These are phyloP conservation scores for Alcis repandata DNA, from an alignment of 2,888 invertebrate species.

Conservation along the genomic window DNA sequence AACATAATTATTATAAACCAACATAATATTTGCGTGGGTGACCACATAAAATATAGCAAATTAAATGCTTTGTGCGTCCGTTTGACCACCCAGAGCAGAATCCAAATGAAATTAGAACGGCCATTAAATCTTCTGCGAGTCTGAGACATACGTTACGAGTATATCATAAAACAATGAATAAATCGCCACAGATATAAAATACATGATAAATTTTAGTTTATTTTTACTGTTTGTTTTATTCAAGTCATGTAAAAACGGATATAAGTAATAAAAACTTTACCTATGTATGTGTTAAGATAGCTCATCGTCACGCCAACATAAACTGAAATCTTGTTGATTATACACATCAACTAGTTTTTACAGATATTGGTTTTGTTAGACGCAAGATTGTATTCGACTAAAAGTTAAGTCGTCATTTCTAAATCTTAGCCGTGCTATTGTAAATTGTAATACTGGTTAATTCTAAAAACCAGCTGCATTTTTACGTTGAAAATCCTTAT, in stretches of 20 bases:
- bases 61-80: constrained; percentile 20
- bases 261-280: neutral
- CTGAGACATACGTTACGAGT: too few relatives aligned
- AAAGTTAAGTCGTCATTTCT: too few relatives aligned
- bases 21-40: constrained; percentile 18
- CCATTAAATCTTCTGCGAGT: constrained; percentile 7
- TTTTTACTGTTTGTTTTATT: neutral
- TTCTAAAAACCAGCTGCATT: too few relatives aligned
- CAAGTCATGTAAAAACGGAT: neutral
- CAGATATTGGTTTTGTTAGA: too few relatives aligned
- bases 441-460: too few relatives aligned
- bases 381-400: too few relatives aligned
- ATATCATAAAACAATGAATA: constrained; percentile 11
- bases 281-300: too few relatives aligned
- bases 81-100: constrained; percentile 18
- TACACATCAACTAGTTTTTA: too few relatives aligned
- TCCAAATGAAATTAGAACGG: constrained; percentile 16
- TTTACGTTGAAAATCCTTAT: too few relatives aligned
- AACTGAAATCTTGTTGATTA: neutral
- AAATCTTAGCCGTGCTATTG: too few relatives aligned
- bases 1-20: constrained; percentile 13
- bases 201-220: neutral
- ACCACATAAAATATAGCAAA: constrained; percentile 13
- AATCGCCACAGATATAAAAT: constrained; percentile 1
- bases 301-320: too few relatives aligned